These are phyloP conservation scores for Aegypius monachus DNA, from an alignment of 2,113 vertebrate species.

Conservation along the genomic window DNA sequence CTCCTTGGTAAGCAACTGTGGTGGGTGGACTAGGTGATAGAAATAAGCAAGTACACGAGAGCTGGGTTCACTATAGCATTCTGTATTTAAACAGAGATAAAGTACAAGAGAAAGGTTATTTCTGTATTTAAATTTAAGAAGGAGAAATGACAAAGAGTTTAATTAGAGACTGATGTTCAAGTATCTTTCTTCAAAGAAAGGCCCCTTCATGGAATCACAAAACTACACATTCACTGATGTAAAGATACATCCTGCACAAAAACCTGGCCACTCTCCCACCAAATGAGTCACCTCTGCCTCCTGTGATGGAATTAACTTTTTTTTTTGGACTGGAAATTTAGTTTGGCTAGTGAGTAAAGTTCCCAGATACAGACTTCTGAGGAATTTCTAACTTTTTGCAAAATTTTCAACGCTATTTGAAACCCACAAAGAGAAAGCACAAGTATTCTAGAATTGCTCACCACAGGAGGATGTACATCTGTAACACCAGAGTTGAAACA, in stretches of 20 bases:
- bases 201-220: not conserved
- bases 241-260: not conserved
- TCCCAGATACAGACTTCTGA: not conserved
- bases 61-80: not conserved
- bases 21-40: not conserved
- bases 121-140: not conserved
- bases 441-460: not conserved
- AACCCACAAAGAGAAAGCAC: not conserved
- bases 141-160: not conserved
- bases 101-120: not conserved
- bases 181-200: not conserved
- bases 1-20: not conserved
- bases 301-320: not conserved
- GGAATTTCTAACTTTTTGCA: not conserved
- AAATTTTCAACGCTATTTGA: not conserved
- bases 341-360: not conserved
- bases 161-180: not conserved
- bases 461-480: not conserved
- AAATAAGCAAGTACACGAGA: not conserved
- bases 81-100: not conserved
- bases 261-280: not conserved
- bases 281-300: not conserved
- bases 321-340: not conserved
- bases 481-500: not conserved
- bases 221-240: not conserved